phyloP scores from a whole-genome alignment of 2,888 invertebrate genomes.

The Sinohyriopsis cumingii region DNA sequence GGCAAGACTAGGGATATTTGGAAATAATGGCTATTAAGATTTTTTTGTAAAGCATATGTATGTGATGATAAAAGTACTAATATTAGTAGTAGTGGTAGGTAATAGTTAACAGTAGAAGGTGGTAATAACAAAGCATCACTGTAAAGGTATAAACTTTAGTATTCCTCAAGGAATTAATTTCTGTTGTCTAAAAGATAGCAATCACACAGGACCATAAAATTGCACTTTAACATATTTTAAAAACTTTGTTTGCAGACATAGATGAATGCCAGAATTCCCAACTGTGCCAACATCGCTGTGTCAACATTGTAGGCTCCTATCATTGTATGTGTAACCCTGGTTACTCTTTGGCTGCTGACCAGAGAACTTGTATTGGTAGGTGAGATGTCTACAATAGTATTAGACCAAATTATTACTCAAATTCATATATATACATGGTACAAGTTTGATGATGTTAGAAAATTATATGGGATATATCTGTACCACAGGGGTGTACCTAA shows the following conservation, averaged over 20 bases:
- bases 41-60: too few relatives aligned
- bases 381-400: neutral
- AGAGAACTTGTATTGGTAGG: constrained; percentile 75
- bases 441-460: neutral
- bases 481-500: too few relatives aligned
- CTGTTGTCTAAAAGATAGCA: neutral
- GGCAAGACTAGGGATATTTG: too few relatives aligned
- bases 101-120: too few relatives aligned
- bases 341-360: constrained; percentile 83
- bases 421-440: neutral
- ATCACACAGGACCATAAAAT: neutral
- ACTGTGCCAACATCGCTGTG: constrained; percentile 89
- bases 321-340: constrained; percentile 90
- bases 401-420: neutral
- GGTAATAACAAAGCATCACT: too few relatives aligned
- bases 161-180: too few relatives aligned
- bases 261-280: constrained; percentile 79
- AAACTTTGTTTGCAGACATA: constrained; percentile 77
- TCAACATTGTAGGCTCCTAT: constrained; percentile 92
- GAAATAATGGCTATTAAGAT: too few relatives aligned
- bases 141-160: too few relatives aligned
- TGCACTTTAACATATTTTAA: neutral
- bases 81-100: too few relatives aligned
- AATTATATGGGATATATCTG: too few relatives aligned
- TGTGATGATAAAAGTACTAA: too few relatives aligned